Conservation (phyloP, 2,888 invertebrate genomes). For the Portevinia maculata region DNA sequence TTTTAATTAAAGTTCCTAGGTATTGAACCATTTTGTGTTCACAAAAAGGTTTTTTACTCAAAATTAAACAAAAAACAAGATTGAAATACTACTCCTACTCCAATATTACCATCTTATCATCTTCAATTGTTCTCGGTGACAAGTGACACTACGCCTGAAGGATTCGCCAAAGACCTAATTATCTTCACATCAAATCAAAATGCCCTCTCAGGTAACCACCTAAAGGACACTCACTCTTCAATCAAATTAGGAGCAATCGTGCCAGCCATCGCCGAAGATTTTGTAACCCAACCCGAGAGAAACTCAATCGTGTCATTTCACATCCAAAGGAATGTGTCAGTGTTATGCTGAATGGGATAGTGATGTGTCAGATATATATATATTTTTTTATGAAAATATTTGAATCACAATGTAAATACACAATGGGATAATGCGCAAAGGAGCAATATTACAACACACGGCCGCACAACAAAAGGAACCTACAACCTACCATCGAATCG, state of each 20-base stretch:
- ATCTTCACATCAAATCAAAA: constrained; percentile 69
- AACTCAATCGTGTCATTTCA: constrained; percentile 55
- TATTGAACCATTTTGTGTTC: background rate
- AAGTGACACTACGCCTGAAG: constrained; percentile 69
- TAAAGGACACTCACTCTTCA: constrained; percentile 61
- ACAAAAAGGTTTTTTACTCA: constrained; percentile 6
- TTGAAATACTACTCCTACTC: constrained; percentile 28
- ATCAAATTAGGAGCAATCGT: constrained; percentile 72
- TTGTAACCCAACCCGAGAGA: constrained; percentile 54
- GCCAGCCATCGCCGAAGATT: constrained; percentile 55
- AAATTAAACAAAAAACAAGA: constrained; percentile 11
- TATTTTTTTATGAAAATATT: constrained; percentile 46
- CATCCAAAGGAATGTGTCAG: constrained; percentile 35
- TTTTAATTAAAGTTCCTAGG: too few species aligned
- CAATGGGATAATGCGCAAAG: constrained; percentile 46
- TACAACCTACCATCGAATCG: constrained; percentile 7
- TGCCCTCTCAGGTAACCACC: constrained; percentile 64
- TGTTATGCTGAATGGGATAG: constrained; percentile 19
- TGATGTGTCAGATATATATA: constrained; percentile 67
- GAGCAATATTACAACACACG: constrained; percentile 70
- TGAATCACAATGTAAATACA: constrained; percentile 52
- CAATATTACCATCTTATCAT: constrained; percentile 54
- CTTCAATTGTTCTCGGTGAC: constrained; percentile 67
- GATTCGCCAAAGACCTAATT: constrained; percentile 65
- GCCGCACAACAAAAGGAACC: constrained; percentile 54